A percentile compares a stretch with the other conserved stretches of the same genome.
Conservation (phyloP, 2,888 invertebrate genomes). For the Leistus spinibarbis region DNA sequence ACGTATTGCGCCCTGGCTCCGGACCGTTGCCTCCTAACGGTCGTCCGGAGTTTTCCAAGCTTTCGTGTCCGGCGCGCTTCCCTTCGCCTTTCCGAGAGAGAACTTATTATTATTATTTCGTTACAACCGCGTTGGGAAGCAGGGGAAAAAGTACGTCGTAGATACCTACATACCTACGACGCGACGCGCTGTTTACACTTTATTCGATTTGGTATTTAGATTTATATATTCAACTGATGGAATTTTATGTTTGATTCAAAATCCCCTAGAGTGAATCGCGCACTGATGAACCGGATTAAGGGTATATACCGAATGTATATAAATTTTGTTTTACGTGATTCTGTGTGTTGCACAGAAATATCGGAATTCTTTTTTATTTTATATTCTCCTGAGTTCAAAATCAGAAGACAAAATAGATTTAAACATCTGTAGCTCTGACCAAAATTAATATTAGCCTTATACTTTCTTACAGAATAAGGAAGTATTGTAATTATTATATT, state of each 20-base stretch:
- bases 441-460: no score
- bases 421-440: no score
- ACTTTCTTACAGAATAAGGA: no score
- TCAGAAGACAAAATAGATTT: no score
- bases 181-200: background rate
- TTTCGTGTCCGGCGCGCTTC: background rate
- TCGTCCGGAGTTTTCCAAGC: constrained; percentile 15
- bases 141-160: background rate
- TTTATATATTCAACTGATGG: constrained; percentile 6
- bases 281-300: constrained; percentile 1
- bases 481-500: no score
- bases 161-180: background rate
- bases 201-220: background rate
- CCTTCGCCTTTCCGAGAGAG: background rate
- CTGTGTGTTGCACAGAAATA: background rate
- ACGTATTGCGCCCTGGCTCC: constrained; percentile 42
- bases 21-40: constrained; percentile 2
- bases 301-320: background rate
- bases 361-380: background rate
- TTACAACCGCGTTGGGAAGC: background rate
- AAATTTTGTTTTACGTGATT: background rate
- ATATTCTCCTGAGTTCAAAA: background rate
- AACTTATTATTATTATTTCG: background rate
- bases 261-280: background rate
- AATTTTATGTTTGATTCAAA: constrained; percentile 5